phyloP scores from a whole-genome alignment of 2,797 vertebrate genomes.

The Ptychobarbus kaznakovi region DNA sequence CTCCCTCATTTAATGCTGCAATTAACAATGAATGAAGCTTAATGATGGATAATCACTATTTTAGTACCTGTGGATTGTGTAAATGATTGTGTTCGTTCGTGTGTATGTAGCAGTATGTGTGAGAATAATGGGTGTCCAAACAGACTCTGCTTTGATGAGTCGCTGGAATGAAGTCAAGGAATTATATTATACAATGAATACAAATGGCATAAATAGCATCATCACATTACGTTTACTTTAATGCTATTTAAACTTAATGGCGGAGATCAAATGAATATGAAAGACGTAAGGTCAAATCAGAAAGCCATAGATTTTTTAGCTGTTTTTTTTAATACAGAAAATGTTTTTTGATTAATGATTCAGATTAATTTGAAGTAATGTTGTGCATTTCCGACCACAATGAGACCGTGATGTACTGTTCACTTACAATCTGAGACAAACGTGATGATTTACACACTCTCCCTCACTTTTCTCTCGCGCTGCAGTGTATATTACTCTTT shows the following conservation, averaged over 20 bases:
- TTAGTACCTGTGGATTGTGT: constrained; percentile 29
- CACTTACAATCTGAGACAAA: constrained; percentile 1
- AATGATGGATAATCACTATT: constrained; percentile 44
- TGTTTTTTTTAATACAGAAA: not conserved
- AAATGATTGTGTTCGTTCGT: not conserved
- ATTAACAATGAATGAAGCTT: constrained; percentile 39
- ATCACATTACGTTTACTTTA: constrained; percentile 1
- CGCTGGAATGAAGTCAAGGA: not conserved
- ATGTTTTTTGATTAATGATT: constrained; percentile 9
- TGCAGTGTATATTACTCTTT: constrained; percentile 12
- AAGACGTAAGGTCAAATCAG: not conserved
- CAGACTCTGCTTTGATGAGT: constrained; percentile 1
- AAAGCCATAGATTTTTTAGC: not conserved
- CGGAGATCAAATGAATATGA: not conserved
- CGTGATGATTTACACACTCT: constrained; percentile 8
- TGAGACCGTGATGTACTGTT: not conserved
- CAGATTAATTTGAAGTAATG: not conserved
- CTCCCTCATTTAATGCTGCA: constrained; percentile 26
- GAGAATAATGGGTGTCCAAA: constrained; percentile 13
- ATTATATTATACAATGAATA: constrained; percentile 3
- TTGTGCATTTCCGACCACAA: not conserved
- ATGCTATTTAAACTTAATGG: not conserved
- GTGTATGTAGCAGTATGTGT: not conserved
- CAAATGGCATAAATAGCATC: not conserved
- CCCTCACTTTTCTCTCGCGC: not conserved